These are phyloP conservation scores for Petaurus breviceps DNA, from an alignment of 2,113 vertebrate species.

Conservation along the genomic window DNA sequence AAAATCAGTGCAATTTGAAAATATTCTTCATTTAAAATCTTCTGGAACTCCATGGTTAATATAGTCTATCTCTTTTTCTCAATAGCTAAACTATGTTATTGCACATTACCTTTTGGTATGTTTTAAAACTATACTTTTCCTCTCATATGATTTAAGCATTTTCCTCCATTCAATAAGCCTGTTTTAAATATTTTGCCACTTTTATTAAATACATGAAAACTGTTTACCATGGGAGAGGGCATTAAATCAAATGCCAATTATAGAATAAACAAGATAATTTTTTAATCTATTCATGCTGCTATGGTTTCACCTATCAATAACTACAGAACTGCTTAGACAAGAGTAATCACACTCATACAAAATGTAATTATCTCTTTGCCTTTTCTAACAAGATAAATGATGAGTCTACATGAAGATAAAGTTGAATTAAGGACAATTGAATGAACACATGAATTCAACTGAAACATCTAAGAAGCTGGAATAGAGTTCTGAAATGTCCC, in stretches of 20 bases:
- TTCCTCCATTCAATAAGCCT: neutral
- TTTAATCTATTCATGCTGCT: neutral
- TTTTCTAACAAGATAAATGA: conserved; percentile 19
- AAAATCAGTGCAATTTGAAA: no score
- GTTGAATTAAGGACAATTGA: conserved; percentile 18
- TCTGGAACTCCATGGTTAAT: neutral
- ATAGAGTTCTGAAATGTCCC: neutral
- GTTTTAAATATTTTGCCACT: neutral
- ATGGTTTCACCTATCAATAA: conserved; percentile 16
- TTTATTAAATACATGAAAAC: neutral
- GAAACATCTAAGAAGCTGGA: neutral
- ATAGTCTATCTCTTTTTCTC: neutral
- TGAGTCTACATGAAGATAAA: neutral
- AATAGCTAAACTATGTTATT: neutral
- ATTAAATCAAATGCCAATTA: neutral
- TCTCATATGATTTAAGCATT: neutral
- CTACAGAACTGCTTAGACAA: neutral
- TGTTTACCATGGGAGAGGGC: neutral
- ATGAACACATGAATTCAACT: neutral
- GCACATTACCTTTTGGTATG: neutral
- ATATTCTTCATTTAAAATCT: no score
- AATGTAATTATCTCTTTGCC: neutral
- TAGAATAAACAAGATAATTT: conserved; percentile 21
- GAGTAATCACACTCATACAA: neutral
- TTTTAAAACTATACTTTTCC: neutral